These are phyloP conservation scores for Chrysomallon squamiferum DNA, from an alignment of 1,140 invertebrate genomes.

Conservation along the genomic window DNA sequence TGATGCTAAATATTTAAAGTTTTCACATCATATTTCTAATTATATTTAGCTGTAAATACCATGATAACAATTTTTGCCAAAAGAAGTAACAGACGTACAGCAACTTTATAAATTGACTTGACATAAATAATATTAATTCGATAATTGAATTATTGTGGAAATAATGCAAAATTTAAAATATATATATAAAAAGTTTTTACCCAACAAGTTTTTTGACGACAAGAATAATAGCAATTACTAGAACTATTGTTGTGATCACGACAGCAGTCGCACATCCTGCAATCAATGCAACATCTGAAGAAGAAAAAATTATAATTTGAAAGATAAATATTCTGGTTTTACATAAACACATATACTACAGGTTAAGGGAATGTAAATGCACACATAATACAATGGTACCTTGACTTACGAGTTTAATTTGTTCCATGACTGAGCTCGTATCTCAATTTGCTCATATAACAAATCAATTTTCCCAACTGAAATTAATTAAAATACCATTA, in stretches of 20 bases:
- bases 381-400: background rate
- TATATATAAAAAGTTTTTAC: too few species aligned
- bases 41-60: too few species aligned
- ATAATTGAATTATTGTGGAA: too few species aligned
- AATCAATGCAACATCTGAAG: background rate
- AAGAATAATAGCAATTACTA: background rate
- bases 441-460: background rate
- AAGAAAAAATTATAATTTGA: background rate
- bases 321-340: background rate
- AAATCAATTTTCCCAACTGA: background rate
- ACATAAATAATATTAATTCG: too few species aligned
- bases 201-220: background rate
- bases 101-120: too few species aligned
- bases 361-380: background rate
- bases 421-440: background rate
- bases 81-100: too few species aligned
- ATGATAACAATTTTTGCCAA: too few species aligned
- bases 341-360: background rate
- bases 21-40: too few species aligned
- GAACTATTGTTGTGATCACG: background rate
- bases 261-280: conserved; percentile 1
- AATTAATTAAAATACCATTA: background rate
- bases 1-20: too few species aligned
- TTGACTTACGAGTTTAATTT: background rate
- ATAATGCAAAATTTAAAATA: too few species aligned